These are phyloP conservation scores for Tetranychus cinnabarinus DNA, from an alignment of 1,140 invertebrate species.

Conservation along the genomic window DNA sequence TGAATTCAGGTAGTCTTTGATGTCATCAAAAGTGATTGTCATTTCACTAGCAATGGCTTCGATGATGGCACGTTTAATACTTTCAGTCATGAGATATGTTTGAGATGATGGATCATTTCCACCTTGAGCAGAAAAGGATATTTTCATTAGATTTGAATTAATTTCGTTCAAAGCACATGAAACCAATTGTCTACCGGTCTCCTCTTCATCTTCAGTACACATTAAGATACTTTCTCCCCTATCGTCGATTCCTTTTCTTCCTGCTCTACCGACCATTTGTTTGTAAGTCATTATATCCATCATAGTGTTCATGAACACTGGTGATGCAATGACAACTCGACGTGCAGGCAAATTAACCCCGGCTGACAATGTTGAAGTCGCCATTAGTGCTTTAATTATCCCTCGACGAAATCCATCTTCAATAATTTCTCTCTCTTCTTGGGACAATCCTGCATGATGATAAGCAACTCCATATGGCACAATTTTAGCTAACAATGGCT, in stretches of 20 bases:
- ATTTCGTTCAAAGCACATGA: slow-evolving; percentile 27
- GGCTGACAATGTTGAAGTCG: slow-evolving; percentile 84
- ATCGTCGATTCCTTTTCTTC: slow-evolving; percentile 64
- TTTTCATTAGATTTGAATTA: slow-evolving; percentile 44
- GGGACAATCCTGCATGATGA: slow-evolving; percentile 90
- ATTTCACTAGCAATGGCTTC: slow-evolving; percentile 68
- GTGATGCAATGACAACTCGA: slow-evolving; percentile 51
- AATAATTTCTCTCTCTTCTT: slow-evolving; percentile 86
- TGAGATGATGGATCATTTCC: too few species aligned
- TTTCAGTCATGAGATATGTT: not conserved
- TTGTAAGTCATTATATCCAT: slow-evolving; percentile 68
- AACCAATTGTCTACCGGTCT: slow-evolving; percentile 40
- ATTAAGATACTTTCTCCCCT: slow-evolving; percentile 65
- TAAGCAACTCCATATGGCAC: slow-evolving; percentile 75
- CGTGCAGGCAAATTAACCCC: slow-evolving; percentile 90
- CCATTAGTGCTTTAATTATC: slow-evolving; percentile 53
- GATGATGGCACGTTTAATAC: slow-evolving; percentile 33
- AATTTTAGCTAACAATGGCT: slow-evolving; percentile 40
- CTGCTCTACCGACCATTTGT: slow-evolving; percentile 92
- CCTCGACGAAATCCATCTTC: slow-evolving; percentile 50
- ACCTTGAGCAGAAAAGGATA: too few species aligned
- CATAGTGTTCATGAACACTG: slow-evolving; percentile 15
- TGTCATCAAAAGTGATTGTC: slow-evolving; percentile 38
- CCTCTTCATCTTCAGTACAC: slow-evolving; percentile 47
- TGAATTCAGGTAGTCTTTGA: too few species aligned